Evolutionary conservation across 2,888 invertebrate genomes (phyloP).

Genomic region (Caenorhabditis zanzibari): DNA sequence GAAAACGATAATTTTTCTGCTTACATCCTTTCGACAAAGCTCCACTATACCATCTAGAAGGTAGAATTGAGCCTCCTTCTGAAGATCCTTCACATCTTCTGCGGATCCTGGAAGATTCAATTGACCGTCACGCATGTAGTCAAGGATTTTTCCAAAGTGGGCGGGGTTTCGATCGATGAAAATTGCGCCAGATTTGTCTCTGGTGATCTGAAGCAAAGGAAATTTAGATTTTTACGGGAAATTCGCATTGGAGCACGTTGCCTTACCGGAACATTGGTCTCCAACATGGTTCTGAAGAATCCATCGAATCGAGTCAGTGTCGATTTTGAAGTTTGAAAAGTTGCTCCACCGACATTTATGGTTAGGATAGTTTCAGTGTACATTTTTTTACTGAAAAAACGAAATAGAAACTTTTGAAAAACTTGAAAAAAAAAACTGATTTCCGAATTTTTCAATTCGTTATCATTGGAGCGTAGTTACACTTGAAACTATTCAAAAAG

Average conservation of each 20-base stretch:
- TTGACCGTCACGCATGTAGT: slow-evolving; percentile 95
- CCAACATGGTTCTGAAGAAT: slow-evolving; percentile 88
- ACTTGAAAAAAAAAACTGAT: too few species aligned
- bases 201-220: slow-evolving; percentile 64
- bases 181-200: slow-evolving; percentile 89
- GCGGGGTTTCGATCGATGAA: slow-evolving; percentile 97
- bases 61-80: slow-evolving; percentile 96
- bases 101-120: slow-evolving; percentile 92
- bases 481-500: too few species aligned
- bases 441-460: too few species aligned
- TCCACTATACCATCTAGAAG: background rate
- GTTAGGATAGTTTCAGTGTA: too few species aligned
- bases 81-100: slow-evolving; percentile 92
- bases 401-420: too few species aligned
- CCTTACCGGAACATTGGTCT: slow-evolving; percentile 56
- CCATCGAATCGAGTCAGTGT: slow-evolving; percentile 98
- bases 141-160: slow-evolving; percentile 96
- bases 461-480: too few species aligned
- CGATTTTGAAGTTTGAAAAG: slow-evolving; percentile 97
- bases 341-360: slow-evolving; percentile 97
- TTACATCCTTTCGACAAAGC: too few species aligned
- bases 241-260: background rate
- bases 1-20: too few species aligned
- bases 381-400: too few species aligned
- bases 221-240: too few species aligned